Base-by-base conservation (phyloP, 2,113 vertebrate species). In the Strix uralensis region DNA sequence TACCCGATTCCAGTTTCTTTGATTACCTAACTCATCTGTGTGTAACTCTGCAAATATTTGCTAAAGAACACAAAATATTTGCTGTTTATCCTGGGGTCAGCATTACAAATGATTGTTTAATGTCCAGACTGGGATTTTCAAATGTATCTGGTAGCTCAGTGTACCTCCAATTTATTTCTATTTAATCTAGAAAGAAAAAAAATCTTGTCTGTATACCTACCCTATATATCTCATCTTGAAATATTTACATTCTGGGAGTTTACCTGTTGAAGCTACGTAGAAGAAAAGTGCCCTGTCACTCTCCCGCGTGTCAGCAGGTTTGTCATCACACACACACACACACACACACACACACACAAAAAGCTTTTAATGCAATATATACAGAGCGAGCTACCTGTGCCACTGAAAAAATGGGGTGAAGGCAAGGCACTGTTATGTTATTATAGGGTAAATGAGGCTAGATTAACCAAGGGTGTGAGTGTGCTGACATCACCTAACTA, bases 401-500 rank as follows among this genome's bases (percentile, higher is more conserved):
- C 42, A 21, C 74, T 70, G 73, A 22, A 25, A 20, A 11, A 11
- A 27, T 13, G 30, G 44, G 86, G 25, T 84, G 78, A 73, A 61
- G 81, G 67, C 44, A 72, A 61, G 66, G 62, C 85, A 88, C 92
- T 86, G 94, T 66, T 88, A 38, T 49, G 34, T 86, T 82, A 51
- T 87, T 77, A 8, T 15, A 40, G 81, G 85, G 58, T 69, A 66
- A 86, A 46, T 4, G 40, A 93, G 85, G 71, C 66, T 52, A 57
- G 70, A 62, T 22, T 23, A 85, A n/a, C 54, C 10, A 6, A 61
- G 90, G 96, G 92, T 77, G 74, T 91, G 85, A 91, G 61, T 10
- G 46, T 90, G 78, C 92, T 96, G 96, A 94, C 94, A 93, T 93
- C 96, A 96, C 88, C 74, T 96, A 61, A 94, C 88, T 88, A 61